Evolutionary conservation across 2,888 invertebrate genomes (phyloP), one percentile per base, ranked within the genome.

Genomic region (Spodoptera exigua): DNA sequence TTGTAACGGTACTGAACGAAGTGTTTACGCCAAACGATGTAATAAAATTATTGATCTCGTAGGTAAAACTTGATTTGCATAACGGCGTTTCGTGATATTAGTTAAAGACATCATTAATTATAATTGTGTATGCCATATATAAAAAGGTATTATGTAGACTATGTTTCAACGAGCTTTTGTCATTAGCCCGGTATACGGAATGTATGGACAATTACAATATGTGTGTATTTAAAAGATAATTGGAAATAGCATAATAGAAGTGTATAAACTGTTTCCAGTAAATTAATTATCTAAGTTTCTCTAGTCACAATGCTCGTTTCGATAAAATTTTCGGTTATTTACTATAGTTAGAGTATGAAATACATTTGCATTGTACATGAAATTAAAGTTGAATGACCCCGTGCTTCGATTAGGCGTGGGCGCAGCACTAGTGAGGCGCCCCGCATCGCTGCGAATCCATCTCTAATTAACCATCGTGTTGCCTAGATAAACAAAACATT

Each of bases 101-200:
- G 80, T 86, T 88, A 81, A 81, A 70, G 45, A 70, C 79, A 78
- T 71, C 67, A 67, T 66, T 74, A 64, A 65, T 80, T 84, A 81
- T 83, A 79, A 83, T 82, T 83, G 79, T 83, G 82, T 86, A 84
- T 82, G 87, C 84, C 87, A 87, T 87, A 83, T 80, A 84, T 74
- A 73, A 68, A 79, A 82, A 82, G 79, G 70, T 86, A 85, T 86
- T 87, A 81, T 81, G 87, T 93, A 92, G 92, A 84, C 83, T 86
- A 88, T 86, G 87, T 90, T 90, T 84, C 85, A 89, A 88, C 85
- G 92, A 93, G 93, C 93, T 93, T 92, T 92, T 87, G 87, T 90
- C 90, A 86, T 88, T 92, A 92, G 91, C 90, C 89, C 87, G 88
- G 90, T 93, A 91, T 91, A 87, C 87, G 86, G 87, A 82, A 74